Conservation (phyloP, 2,797 vertebrate species). For the Helicolenus hilgendorfi region DNA sequence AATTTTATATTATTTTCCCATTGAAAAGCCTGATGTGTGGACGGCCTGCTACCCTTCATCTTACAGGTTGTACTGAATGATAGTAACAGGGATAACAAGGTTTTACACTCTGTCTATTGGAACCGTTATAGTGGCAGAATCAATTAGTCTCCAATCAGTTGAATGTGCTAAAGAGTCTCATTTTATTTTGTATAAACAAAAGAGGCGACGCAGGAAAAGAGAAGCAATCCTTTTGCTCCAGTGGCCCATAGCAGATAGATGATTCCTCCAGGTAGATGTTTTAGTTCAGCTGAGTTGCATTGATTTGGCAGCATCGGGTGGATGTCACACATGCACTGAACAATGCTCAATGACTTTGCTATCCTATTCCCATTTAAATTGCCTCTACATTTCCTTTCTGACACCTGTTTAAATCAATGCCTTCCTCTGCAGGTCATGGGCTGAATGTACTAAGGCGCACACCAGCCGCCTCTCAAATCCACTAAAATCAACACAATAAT, state of each 20-base stretch:
- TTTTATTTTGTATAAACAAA: conserved; percentile 70
- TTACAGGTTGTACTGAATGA: background rate
- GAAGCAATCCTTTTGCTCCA: conserved; percentile 90
- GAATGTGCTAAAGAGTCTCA: conserved; percentile 69
- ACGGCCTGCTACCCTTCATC: background rate
- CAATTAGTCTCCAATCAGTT: conserved; percentile 56
- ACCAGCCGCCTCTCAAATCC: conserved; percentile 99
- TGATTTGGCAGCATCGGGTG: conserved; percentile 96
- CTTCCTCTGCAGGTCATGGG: conserved; percentile 99
- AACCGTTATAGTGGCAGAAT: conserved; percentile 54
- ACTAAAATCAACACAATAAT: conserved; percentile 99
- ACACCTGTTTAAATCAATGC: conserved; percentile 99
- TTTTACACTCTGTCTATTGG: conserved; percentile 8
- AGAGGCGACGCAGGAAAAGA: conserved; percentile 47
- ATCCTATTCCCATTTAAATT: conserved; percentile 99
- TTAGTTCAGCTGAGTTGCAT: conserved; percentile 96
- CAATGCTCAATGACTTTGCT: conserved; percentile 93
- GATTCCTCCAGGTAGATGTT: conserved; percentile 98
- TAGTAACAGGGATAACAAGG: background rate
- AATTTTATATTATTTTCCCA: background rate
- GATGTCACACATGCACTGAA: conserved; percentile 97
- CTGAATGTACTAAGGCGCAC: conserved; percentile 97
- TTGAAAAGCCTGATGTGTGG: background rate
- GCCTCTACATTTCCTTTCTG: conserved; percentile 99
- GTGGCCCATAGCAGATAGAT: conserved; percentile 93